Percentiles rank a stretch among this genome's conserved stretches.
Evolutionary conservation across 2,888 invertebrate genomes (phyloP).

Genomic region (Lepidocyrtoides sp.): DNA sequence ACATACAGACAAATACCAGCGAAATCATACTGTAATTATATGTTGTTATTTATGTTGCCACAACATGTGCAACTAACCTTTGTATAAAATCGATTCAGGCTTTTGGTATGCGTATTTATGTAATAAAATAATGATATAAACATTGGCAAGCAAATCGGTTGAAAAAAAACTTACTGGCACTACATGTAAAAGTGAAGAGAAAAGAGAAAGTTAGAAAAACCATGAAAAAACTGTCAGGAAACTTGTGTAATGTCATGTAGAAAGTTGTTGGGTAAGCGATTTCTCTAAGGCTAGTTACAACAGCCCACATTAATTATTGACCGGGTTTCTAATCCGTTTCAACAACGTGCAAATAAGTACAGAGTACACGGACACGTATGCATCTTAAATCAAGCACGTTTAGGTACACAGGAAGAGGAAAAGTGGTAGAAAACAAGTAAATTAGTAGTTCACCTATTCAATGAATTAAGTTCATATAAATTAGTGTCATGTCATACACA

Average conservation of each 20-base stretch:
- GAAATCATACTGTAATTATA: conserved; percentile 6
- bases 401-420: neutral
- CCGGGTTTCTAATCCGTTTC: neutral
- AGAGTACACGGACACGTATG: neutral
- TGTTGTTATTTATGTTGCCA: conserved; percentile 10
- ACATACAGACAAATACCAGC: neutral
- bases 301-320: conserved; percentile 7
- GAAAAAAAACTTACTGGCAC: neutral
- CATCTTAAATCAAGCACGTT: neutral
- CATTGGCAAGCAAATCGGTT: neutral
- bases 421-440: conserved; percentile 12
- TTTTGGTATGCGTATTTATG: neutral
- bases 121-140: neutral
- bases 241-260: neutral
- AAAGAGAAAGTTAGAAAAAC: conserved; percentile 19
- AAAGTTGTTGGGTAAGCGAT: neutral
- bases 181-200: neutral
- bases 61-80: neutral
- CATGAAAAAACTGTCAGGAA: neutral
- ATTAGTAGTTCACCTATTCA: neutral
- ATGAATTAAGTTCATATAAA: neutral
- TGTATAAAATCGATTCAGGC: conserved; percentile 5
- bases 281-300: neutral
- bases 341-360: neutral
- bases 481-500: neutral